Evolutionary conservation across 1,140 invertebrate genomes (phyloP).

Genomic region (Oryctes rhinoceros): DNA sequence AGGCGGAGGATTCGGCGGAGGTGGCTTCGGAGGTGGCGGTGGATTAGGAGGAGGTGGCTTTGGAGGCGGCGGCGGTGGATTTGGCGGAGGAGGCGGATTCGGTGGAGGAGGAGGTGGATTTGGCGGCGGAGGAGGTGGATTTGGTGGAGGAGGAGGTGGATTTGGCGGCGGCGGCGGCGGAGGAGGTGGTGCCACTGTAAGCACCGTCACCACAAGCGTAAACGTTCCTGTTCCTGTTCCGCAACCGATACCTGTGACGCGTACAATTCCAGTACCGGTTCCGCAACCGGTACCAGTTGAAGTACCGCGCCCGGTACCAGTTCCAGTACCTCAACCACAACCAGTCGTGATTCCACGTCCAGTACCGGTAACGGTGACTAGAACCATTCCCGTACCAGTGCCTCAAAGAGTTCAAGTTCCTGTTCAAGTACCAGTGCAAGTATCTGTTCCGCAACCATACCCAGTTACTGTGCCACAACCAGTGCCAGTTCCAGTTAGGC

Average conservation of each 20-base stretch:
- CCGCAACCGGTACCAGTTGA: constrained; percentile 44
- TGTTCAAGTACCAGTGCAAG: constrained; percentile 40
- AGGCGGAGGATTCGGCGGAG: constrained; percentile 43
- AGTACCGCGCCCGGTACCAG: constrained; percentile 49
- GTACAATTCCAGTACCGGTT: constrained; percentile 26
- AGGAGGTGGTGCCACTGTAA: constrained; percentile 43
- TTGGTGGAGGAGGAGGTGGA: constrained; percentile 5
- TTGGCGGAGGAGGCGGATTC: neutral
- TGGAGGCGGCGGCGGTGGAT: constrained; percentile 29
- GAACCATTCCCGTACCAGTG: neutral
- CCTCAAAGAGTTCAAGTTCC: constrained; percentile 25
- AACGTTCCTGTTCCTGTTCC: constrained; percentile 39
- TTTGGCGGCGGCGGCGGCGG: neutral
- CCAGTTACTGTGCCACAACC: constrained; percentile 51
- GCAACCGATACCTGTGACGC: constrained; percentile 2
- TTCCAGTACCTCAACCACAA: constrained; percentile 46
- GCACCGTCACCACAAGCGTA: constrained; percentile 45
- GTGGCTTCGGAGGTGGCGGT: constrained; percentile 8
- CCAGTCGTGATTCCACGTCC: constrained; percentile 45
- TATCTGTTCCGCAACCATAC: constrained; percentile 63
- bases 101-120: constrained; percentile 30
- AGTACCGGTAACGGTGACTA: constrained; percentile 43
- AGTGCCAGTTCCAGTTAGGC: constrained; percentile 48
- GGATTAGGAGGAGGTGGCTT: constrained; percentile 38
- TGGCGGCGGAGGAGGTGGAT: constrained; percentile 38